Conservation (phyloP, 2,888 invertebrate species). For the Chaitophorus viminalis region DNA sequence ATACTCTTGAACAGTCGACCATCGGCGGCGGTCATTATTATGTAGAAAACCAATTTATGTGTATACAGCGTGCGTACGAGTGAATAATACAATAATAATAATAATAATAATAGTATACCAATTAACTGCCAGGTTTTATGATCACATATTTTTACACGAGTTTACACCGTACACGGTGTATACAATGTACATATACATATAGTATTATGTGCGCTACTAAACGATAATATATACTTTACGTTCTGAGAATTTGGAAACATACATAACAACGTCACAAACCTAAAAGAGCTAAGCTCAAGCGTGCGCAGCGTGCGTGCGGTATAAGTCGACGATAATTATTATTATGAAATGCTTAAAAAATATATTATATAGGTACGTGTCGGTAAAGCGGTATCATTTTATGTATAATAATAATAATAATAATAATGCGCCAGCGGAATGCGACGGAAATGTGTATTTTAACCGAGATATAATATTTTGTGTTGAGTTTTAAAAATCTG, state of each 20-base stretch:
- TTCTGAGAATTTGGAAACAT: background rate
- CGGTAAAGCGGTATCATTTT: too few relatives aligned
- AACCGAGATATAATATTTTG: background rate
- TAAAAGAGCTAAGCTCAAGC: background rate
- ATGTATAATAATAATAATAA: too few relatives aligned
- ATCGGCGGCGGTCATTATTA: conserved; percentile 25
- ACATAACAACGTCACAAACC: background rate
- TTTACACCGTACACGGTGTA: background rate
- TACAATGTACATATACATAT: too few relatives aligned
- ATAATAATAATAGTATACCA: background rate
- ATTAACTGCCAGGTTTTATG: conserved; percentile 1
- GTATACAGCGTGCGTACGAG: background rate
- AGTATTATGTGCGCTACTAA: background rate
- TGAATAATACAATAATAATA: background rate
- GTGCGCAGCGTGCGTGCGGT: too few relatives aligned
- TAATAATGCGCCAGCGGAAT: too few relatives aligned
- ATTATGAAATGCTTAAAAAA: background rate
- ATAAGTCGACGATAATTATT: background rate
- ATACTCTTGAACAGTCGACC: background rate
- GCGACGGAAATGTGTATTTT: too few relatives aligned
- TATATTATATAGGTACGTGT: too few relatives aligned
- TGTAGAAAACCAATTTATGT: background rate
- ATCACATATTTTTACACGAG: too few relatives aligned
- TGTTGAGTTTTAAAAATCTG: background rate
- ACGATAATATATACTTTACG: background rate